A percentile compares a stretch with the other conserved stretches of the same genome.
Evolutionary conservation across 2,113 vertebrate species (phyloP).

Genomic region (Myiopsitta monachus): DNA sequence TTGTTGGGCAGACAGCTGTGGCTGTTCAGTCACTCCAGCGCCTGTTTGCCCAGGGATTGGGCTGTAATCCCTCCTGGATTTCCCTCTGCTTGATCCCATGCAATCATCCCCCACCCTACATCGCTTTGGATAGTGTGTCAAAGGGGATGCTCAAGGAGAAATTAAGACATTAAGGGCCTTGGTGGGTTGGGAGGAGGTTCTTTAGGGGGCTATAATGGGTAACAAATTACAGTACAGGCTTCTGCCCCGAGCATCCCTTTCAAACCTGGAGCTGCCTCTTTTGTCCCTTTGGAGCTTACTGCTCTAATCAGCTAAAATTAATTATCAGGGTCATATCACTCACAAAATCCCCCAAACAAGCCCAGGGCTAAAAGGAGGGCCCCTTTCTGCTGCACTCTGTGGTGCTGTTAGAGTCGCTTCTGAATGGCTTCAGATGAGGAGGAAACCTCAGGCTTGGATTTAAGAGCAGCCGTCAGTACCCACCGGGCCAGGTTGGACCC

Average conservation of each 20-base stretch:
- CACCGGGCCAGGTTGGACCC: neutral
- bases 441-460: fast-evolving
- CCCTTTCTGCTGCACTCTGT: neutral
- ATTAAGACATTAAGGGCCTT: constrained; percentile 47
- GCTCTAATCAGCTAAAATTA: constrained; percentile 23
- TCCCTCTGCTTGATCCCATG: constrained; percentile 32
- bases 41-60: constrained; percentile 80
- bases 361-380: neutral
- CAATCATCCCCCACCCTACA: neutral
- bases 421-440: fast-evolving
- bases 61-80: constrained; percentile 75
- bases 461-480: fast-evolving
- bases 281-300: neutral
- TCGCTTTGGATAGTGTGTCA: neutral
- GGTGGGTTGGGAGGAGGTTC: constrained; percentile 1
- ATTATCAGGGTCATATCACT: neutral
- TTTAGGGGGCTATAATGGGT: neutral
- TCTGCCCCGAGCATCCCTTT: neutral
- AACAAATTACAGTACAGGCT: constrained; percentile 38
- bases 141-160: neutral
- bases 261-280: neutral
- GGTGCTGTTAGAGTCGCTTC: fast-evolving
- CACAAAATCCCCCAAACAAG: neutral
- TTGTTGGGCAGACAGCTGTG: constrained; percentile 80
- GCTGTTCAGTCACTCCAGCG: constrained; percentile 67